Evolutionary conservation across 2,888 invertebrate genomes (phyloP), one percentile per base, ranked within the genome.

Genomic region (Ennomos quercinarius): DNA sequence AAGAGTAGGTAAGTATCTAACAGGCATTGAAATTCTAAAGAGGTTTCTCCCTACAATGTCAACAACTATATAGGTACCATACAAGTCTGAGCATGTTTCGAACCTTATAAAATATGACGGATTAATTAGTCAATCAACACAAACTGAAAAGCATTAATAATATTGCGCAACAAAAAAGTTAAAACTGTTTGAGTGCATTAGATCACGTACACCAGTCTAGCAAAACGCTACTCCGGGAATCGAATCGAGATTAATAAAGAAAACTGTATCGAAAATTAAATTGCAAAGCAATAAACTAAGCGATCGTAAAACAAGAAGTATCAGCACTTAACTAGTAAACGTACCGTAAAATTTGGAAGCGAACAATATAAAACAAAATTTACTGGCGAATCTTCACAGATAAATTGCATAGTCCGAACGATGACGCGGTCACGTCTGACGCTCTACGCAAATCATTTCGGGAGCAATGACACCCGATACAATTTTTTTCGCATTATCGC

Each of bases 401-500:
- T 66, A 67, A 70, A 67, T 63, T 68, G 68, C 63, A 66, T 53
- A 66, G 66, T 49, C 43, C 45, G 58, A 61, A 44, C 55, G 46
- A 48, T 60, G 63, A 64, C 64, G 71, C 72, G 73, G 68, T 73
- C 73, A 71, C 72, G 60, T 65, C 69, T 77, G 74, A 74, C 73
- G 77, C 70, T 63, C 63, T 67, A 78, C 73, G 74, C 70, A 73
- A 76, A 74, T 72, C 63, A 65, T 62, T 65, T 73, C 69, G 73
- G 74, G 84, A 76, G 77, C 84, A 83, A 77, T 76, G 84, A 84
- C 84, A 81, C 72, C 58, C 66, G 65, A 73, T 68, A 75, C 74
- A 66, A 78, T 76, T 78, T 81, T 78, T 85, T 84, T 80, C 78
- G 74, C 74, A 80, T 83, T 83, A 84, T 83, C 81, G 71, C 77